Evolutionary conservation across 1,140 invertebrate genomes (phyloP).

Genomic region (Drosophila baimaii): DNA sequence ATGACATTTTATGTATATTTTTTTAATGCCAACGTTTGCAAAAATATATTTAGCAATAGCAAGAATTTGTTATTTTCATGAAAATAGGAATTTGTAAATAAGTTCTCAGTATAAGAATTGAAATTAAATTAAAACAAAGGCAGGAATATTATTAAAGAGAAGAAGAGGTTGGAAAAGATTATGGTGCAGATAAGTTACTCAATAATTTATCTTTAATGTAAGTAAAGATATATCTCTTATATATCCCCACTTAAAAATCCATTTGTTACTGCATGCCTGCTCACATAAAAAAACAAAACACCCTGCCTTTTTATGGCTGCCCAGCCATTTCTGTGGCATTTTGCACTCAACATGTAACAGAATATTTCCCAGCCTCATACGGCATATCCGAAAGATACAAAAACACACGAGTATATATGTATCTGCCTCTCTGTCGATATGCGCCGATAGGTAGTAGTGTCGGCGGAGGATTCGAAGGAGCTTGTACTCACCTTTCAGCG

Average conservation of each 20-base stretch:
- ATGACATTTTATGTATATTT: constrained; percentile 1
- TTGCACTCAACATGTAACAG: constrained; percentile 51
- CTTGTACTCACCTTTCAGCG: constrained; percentile 75
- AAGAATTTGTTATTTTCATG: not conserved
- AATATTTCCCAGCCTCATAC: constrained; percentile 67
- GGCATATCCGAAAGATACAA: constrained; percentile 58
- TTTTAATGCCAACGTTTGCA: constrained; percentile 2
- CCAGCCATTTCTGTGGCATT: constrained; percentile 40
- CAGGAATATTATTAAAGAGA: not conserved
- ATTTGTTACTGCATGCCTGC: constrained; percentile 20
- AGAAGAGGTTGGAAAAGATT: too few relatives aligned
- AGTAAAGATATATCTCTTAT: not conserved
- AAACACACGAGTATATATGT: constrained; percentile 8
- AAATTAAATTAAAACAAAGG: too few relatives aligned
- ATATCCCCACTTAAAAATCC: not conserved
- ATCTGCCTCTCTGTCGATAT: constrained; percentile 9
- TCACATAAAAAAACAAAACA: constrained; percentile 30
- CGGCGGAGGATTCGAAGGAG: not conserved
- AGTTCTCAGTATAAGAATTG: too few relatives aligned
- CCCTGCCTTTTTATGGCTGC: constrained; percentile 5
- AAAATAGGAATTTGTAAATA: not conserved
- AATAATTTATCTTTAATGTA: not conserved
- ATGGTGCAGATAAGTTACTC: too few relatives aligned
- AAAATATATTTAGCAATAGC: not conserved
- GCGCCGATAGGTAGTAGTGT: not conserved